These are phyloP conservation scores for Palythoa grandiflora DNA, from an alignment of 92 coral and sea anemone genomes.

Conservation along the genomic window DNA sequence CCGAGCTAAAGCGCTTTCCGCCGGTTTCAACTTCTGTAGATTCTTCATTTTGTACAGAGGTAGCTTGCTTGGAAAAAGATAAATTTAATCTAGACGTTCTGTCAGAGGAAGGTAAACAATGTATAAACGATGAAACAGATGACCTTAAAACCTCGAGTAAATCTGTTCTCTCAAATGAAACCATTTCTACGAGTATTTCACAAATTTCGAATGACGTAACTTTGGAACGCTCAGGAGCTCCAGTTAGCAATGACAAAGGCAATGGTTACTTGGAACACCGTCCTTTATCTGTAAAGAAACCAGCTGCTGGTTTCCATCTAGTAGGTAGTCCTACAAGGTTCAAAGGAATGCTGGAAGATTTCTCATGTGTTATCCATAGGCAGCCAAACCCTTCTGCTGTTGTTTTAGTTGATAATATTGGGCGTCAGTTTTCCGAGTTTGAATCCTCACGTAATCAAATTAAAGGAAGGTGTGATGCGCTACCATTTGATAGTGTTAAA, in stretches of 20 bases:
- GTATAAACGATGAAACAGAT: slow-evolving; percentile 1
- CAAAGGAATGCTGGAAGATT: slow-evolving; percentile 33
- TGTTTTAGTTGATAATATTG: background rate
- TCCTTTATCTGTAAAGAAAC: background rate
- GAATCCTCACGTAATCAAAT: background rate
- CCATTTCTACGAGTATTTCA: background rate
- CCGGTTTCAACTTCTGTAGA: background rate
- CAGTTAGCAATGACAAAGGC: background rate
- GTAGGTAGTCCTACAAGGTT: slow-evolving; percentile 39
- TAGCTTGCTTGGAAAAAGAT: slow-evolving; percentile 1
- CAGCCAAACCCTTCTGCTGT: slow-evolving; percentile 28
- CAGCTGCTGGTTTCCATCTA: slow-evolving; percentile 24
- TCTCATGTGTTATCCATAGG: slow-evolving; percentile 29
- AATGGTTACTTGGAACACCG: background rate
- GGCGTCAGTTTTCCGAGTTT: background rate
- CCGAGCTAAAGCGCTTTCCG: slow-evolving; percentile 75
- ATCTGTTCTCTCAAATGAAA: background rate
- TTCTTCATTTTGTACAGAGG: background rate
- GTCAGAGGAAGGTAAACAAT: background rate
- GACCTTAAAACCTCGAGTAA: background rate
- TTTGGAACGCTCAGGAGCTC: background rate
- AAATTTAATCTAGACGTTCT: background rate
- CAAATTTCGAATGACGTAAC: background rate
- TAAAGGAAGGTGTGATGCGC: background rate
- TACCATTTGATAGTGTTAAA: background rate